Conservation (phyloP, 2,888 invertebrate genomes). For the Atrina japonica region DNA sequence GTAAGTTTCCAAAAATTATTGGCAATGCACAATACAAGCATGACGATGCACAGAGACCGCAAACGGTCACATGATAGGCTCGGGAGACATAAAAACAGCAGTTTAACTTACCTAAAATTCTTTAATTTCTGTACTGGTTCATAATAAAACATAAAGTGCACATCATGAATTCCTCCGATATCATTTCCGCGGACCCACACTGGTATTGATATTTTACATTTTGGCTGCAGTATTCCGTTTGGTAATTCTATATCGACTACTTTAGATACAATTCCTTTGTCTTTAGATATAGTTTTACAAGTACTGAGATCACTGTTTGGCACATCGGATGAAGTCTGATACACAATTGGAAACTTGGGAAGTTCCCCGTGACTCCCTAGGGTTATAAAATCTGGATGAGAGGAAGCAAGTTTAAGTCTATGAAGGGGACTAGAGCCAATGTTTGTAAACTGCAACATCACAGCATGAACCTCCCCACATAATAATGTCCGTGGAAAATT, state of each 20-base stretch:
- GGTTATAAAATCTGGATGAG: conserved; percentile 86
- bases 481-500: conserved; percentile 86
- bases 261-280: conserved; percentile 50
- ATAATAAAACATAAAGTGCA: conserved; percentile 89
- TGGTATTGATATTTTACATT: conserved; percentile 82
- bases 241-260: conserved; percentile 73
- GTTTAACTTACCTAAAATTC: conserved; percentile 63
- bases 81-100: no score
- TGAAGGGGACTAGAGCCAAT: conserved; percentile 83
- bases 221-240: conserved; percentile 82
- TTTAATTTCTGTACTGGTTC: conserved; percentile 82
- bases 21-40: no score
- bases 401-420: conserved; percentile 84
- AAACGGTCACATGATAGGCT: no score
- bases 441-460: conserved; percentile 87
- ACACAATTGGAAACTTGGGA: conserved; percentile 67
- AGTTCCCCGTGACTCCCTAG: conserved; percentile 79
- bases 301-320: conserved; percentile 33
- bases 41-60: no score
- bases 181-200: conserved; percentile 88
- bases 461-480: conserved; percentile 87
- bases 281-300: conserved; percentile 38
- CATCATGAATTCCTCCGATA: conserved; percentile 84
- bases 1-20: no score
- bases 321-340: conserved; percentile 51